Percentiles rank a stretch among this genome's conserved stretches.
Conservation (phyloP, 2,888 invertebrate genomes). For the Trichopria drosophilae region DNA sequence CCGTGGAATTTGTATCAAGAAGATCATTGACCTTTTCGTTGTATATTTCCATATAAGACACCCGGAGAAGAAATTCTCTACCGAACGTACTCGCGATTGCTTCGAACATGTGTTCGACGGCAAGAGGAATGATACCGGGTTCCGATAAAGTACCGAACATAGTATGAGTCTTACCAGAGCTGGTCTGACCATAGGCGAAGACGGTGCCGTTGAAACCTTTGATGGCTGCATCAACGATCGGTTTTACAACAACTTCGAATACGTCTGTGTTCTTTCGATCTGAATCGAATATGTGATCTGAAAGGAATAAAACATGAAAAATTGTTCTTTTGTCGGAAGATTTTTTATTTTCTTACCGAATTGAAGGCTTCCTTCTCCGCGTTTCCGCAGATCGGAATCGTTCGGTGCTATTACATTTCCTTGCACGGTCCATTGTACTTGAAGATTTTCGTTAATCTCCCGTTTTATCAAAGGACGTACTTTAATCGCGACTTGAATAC, state of each 20-base stretch:
- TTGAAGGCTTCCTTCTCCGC: constrained; percentile 46
- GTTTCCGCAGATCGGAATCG: constrained; percentile 60
- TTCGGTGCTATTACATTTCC: constrained; percentile 65
- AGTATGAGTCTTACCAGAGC: constrained; percentile 85
- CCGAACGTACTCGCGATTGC: constrained; percentile 65
- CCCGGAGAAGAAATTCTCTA: constrained; percentile 77
- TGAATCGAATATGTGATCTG: constrained; percentile 75
- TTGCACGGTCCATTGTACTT: constrained; percentile 66
- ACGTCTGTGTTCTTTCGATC: constrained; percentile 65
- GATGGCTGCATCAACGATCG: constrained; percentile 72
- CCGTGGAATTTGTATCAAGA: constrained; percentile 64
- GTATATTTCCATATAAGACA: constrained; percentile 86
- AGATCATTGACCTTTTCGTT: constrained; percentile 83
- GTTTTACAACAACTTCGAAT: constrained; percentile 70
- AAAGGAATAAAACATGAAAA: constrained; percentile 34
- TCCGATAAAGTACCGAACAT: constrained; percentile 74
- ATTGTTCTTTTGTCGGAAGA: not conserved
- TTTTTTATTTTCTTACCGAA: constrained; percentile 47
- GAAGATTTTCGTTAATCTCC: constrained; percentile 65
- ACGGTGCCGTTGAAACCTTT: constrained; percentile 84
- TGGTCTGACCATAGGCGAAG: constrained; percentile 90
- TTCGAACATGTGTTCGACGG: constrained; percentile 73
- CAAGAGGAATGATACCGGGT: constrained; percentile 75
- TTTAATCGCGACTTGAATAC: constrained; percentile 77
- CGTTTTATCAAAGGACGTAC: constrained; percentile 69